Evolutionary conservation across 2,797 vertebrate genomes (phyloP), one percentile per base, ranked within the genome.

Genomic region (Syngnathus rostellatus): DNA sequence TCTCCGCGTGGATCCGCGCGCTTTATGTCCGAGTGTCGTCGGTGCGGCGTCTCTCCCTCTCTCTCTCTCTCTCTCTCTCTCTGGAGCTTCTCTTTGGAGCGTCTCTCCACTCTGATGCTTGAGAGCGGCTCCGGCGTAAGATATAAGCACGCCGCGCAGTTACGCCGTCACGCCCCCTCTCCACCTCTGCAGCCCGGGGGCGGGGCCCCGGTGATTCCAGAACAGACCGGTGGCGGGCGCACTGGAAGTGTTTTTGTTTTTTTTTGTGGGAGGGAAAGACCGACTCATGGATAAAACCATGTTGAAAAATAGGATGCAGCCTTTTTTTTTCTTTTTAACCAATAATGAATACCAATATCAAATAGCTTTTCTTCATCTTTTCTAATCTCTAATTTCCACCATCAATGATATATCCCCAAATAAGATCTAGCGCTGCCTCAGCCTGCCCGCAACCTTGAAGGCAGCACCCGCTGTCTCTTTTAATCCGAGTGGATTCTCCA

Each of bases 71-170:
- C 16, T 41, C 10, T 43, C 41, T 8, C 41, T 43, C 41, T 43
- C 41, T 43, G 8, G 31, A 31, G 31, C 11, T 11, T 48, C 16
- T 17, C 16, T 17, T 48, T 68, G 12, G 67, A 67, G 72, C 74
- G 77, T 69, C 62, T 70, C 59, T 61, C 59, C 59, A 61, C 59
- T 8, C 64, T 77, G 80, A 11, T 72, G 64, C 40, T 53, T 71
- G 54, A 60, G 66, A 63, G 60, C 70, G 71, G 74, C 72, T 63
- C 78, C 75, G 25, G 68, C 59, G 53, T 67, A 72, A 79, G 78
- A 88, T 91, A 91, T 90, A 90, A n/a, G 37, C 59, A 11, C n/a
- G 75, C 74, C 71, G 50, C 70, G 77, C 73, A 6, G 31, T 17
- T 58, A 41, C 21, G 59, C 63, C 68, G 43, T 71, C 59, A 85